phyloP scores from a whole-genome alignment of 1,140 invertebrate genomes.

The Pseudomyrmex sp. region DNA sequence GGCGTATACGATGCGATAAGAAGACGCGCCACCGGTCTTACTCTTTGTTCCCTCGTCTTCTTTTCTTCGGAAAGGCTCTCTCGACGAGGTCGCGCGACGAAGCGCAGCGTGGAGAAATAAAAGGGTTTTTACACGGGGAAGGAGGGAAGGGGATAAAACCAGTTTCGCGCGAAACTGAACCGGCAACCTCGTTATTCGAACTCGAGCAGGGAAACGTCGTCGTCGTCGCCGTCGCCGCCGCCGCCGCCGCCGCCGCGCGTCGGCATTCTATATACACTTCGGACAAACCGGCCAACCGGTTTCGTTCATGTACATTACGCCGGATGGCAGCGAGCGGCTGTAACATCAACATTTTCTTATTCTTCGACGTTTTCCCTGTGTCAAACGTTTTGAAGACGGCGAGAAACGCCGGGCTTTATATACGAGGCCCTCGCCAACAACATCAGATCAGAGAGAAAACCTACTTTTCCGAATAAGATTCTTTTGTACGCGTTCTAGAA shows the following conservation, averaged over 20 bases:
- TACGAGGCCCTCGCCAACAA: not conserved
- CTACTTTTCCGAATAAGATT: too few relatives aligned
- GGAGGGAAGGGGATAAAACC: slow-evolving; percentile 49
- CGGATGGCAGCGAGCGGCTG: slow-evolving; percentile 31
- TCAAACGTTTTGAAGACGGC: slow-evolving; percentile 8
- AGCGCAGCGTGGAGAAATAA: not conserved
- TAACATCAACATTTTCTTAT: slow-evolving; percentile 21
- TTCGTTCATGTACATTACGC: slow-evolving; percentile 68
- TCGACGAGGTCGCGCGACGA: not conserved
- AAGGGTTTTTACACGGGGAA: too few relatives aligned
- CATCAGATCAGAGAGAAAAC: too few relatives aligned
- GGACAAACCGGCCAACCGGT: slow-evolving; percentile 62
- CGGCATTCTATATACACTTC: slow-evolving; percentile 50
- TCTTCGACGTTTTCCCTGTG: slow-evolving; percentile 18
- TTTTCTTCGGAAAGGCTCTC: slow-evolving; percentile 3
- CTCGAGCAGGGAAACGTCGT: slow-evolving; percentile 64
- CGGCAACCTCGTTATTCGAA: slow-evolving; percentile 74
- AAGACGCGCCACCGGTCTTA: slow-evolving; percentile 63
- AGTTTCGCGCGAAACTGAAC: slow-evolving; percentile 70
- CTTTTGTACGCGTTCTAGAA: too few relatives aligned
- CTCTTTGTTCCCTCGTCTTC: slow-evolving; percentile 43
- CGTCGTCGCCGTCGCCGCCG: slow-evolving; percentile 11
- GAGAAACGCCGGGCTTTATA: not conserved
- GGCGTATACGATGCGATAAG: slow-evolving; percentile 65
- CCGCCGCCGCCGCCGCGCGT: slow-evolving; percentile 31